A percentile compares a stretch with the other conserved stretches of the same genome.
Conservation (phyloP, 1,140 invertebrate genomes). For the Megalonaias nervosa region DNA sequence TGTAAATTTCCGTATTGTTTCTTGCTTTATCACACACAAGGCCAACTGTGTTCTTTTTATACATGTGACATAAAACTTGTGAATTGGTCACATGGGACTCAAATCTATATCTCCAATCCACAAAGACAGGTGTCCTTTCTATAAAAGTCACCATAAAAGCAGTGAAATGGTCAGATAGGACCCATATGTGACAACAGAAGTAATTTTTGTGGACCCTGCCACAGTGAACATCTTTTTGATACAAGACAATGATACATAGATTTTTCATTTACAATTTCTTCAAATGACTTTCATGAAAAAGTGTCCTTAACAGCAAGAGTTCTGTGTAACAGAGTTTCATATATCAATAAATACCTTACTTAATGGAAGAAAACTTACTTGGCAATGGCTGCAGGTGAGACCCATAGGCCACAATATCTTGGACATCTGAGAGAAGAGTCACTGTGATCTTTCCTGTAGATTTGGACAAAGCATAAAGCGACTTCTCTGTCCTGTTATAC, state of each 20-base stretch:
- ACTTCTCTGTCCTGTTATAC: slow-evolving; percentile 74
- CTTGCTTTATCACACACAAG: too few relatives aligned
- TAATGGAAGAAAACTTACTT: slow-evolving; percentile 52
- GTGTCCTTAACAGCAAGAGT: background rate
- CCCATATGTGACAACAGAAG: slow-evolving; percentile 72
- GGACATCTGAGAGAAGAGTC: slow-evolving; percentile 47
- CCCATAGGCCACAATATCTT: slow-evolving; percentile 80
- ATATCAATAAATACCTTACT: background rate
- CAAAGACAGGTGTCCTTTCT: too few relatives aligned
- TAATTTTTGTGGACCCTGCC: slow-evolving; percentile 79
- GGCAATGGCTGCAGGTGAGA: slow-evolving; percentile 84
- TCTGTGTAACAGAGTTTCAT: background rate
- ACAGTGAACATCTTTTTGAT: slow-evolving; percentile 74
- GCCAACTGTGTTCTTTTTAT: too few relatives aligned
- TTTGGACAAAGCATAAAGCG: slow-evolving; percentile 79
- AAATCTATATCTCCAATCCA: too few relatives aligned
- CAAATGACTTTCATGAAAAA: background rate
- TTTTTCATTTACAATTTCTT: background rate
- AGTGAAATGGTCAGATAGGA: background rate
- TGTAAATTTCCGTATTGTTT: too few relatives aligned
- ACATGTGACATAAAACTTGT: too few relatives aligned
- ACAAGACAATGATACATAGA: background rate
- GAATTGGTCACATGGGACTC: too few relatives aligned
- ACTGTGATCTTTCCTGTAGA: slow-evolving; percentile 62
- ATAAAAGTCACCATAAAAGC: too few relatives aligned